Conservation (phyloP, 2,113 vertebrate genomes). For the Thermophis baileyi region DNA sequence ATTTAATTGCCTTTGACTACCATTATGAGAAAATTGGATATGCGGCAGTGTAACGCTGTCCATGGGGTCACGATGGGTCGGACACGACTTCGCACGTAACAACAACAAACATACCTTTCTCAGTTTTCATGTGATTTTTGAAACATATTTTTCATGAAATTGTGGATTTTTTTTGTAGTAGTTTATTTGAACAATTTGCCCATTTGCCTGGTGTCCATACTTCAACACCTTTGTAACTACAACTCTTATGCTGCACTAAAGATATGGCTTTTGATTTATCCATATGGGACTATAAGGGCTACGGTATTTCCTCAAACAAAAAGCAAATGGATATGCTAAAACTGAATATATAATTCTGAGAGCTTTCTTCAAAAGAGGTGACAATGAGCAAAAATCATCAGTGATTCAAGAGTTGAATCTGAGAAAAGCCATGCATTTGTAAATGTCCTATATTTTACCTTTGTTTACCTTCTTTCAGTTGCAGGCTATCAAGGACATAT, state of each 20-base stretch:
- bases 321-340: background rate
- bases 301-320: background rate
- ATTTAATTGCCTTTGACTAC: background rate
- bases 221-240: background rate
- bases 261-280: background rate
- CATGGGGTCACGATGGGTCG: too few species aligned
- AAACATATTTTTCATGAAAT: background rate
- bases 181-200: background rate
- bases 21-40: background rate
- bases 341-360: background rate
- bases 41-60: background rate
- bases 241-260: background rate
- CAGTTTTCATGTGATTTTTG: background rate
- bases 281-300: background rate
- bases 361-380: background rate
- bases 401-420: background rate
- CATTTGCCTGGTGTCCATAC: background rate
- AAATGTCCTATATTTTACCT: background rate
- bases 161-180: background rate
- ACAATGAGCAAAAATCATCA: background rate
- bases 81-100: too few species aligned
- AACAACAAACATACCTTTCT: background rate
- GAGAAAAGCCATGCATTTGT: background rate
- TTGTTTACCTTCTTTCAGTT: background rate
- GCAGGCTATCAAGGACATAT: background rate